Percentiles rank a stretch among this genome's conserved stretches.
phyloP scores from a whole-genome alignment of 2,113 vertebrate species.

The Pavo muticus region DNA sequence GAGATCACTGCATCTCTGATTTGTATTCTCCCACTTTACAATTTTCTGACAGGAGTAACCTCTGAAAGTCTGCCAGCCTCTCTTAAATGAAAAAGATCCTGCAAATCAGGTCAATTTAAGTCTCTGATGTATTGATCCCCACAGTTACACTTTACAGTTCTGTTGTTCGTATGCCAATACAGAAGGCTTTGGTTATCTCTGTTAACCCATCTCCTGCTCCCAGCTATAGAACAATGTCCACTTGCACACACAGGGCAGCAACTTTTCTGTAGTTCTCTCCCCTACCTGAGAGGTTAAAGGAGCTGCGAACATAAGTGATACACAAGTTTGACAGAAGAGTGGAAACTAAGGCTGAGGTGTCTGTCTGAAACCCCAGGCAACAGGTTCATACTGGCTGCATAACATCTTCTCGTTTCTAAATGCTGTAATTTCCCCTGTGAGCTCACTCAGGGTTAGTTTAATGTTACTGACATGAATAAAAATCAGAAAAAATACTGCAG shows the following conservation, averaged over 20 bases:
- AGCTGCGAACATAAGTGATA: fast-evolving
- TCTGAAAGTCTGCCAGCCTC: neutral
- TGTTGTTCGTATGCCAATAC: neutral
- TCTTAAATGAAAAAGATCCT: neutral
- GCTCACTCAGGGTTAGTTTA: neutral
- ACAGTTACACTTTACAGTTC: neutral
- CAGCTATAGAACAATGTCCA: neutral
- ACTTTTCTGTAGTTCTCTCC: fast-evolving
- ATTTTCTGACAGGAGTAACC: neutral
- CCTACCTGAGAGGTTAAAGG: neutral
- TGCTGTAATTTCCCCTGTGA: neutral
- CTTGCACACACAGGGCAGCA: neutral
- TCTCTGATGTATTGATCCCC: neutral
- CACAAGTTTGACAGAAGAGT: neutral
- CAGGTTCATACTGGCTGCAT: neutral
- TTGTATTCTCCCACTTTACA: neutral
- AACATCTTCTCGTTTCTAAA: neutral
- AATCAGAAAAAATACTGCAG: neutral
- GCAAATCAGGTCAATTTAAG: neutral
- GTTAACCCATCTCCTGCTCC: neutral
- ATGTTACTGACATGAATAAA: neutral
- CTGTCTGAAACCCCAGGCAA: neutral
- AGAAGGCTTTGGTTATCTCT: neutral
- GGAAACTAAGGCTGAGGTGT: neutral
- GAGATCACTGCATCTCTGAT: neutral